Evolutionary conservation across 2,113 vertebrate genomes (phyloP).

Genomic region (Pedionomus torquatus): DNA sequence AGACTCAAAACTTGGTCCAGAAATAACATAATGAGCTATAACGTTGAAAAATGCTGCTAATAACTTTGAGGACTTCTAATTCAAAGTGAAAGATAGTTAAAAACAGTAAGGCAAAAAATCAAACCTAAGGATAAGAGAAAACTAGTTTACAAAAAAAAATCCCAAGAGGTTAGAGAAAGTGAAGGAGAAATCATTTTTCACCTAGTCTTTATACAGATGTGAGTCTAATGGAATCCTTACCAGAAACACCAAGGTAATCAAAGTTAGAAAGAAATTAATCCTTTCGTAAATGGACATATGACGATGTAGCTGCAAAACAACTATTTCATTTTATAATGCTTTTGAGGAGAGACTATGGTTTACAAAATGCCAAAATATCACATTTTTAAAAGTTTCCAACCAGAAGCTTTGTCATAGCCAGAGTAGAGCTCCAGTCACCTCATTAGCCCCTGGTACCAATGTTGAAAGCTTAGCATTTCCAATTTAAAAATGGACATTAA

Average conservation of each 20-base stretch:
- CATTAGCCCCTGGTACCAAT: not conserved
- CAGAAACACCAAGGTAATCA: not conserved
- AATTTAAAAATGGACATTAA: not conserved
- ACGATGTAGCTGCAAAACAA: not conserved
- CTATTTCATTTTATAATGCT: not conserved
- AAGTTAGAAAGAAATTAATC: not conserved
- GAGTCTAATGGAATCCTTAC: not conserved
- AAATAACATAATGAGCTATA: not conserved
- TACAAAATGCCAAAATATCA: not conserved
- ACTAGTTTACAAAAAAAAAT: not conserved
- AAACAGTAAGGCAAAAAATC: not conserved
- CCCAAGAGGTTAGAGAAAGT: not conserved
- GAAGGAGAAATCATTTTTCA: not conserved
- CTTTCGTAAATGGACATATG: not conserved
- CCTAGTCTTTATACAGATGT: fast-evolving
- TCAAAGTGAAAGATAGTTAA: not conserved
- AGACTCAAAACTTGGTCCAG: not conserved
- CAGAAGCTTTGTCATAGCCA: not conserved
- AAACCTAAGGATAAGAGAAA: not conserved
- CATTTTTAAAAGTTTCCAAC: not conserved
- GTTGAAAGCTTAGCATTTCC: not conserved
- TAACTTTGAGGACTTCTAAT: not conserved
- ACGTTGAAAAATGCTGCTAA: not conserved
- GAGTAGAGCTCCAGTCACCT: not conserved
- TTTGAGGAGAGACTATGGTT: not conserved